Evolutionary conservation across 2,888 invertebrate species (phyloP).

Genomic region (Phaonia tiefii): DNA sequence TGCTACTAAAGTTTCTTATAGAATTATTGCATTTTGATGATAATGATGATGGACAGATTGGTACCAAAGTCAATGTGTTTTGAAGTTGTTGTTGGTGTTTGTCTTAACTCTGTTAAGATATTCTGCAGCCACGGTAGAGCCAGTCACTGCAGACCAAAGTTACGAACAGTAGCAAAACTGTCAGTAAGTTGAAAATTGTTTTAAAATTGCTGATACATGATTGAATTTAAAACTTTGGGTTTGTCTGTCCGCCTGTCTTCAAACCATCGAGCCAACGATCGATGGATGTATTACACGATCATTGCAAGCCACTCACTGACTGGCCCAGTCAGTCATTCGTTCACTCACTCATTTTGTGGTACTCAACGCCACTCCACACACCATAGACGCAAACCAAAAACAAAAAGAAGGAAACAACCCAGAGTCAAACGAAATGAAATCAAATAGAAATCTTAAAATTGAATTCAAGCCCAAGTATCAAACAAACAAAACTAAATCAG

Average conservation of each 20-base stretch:
- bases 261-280: conserved; percentile 18
- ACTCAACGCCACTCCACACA: conserved; percentile 1
- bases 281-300: conserved; percentile 77
- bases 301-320: conserved; percentile 29
- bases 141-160: conserved; percentile 66
- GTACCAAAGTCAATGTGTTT: conserved; percentile 76
- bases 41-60: conserved; percentile 80
- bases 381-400: conserved; percentile 33
- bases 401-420: conserved; percentile 35
- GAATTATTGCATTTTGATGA: conserved; percentile 73
- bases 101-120: conserved; percentile 17
- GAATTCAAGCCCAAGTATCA: conserved; percentile 47
- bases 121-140: conserved; percentile 69
- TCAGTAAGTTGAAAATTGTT: conserved; percentile 80
- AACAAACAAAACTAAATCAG: conserved; percentile 65
- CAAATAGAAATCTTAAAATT: conserved; percentile 46
- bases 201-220: conserved; percentile 79
- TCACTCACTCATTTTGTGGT: conserved; percentile 44
- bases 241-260: conserved; percentile 52
- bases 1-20: conserved; percentile 59
- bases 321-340: background rate
- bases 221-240: conserved; percentile 74
- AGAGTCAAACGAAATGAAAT: conserved; percentile 28
- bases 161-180: conserved; percentile 73
- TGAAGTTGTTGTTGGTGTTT: background rate